phyloP scores from a whole-genome alignment of 2,797 vertebrate species.

The Dendrocincla fuliginosa region DNA sequence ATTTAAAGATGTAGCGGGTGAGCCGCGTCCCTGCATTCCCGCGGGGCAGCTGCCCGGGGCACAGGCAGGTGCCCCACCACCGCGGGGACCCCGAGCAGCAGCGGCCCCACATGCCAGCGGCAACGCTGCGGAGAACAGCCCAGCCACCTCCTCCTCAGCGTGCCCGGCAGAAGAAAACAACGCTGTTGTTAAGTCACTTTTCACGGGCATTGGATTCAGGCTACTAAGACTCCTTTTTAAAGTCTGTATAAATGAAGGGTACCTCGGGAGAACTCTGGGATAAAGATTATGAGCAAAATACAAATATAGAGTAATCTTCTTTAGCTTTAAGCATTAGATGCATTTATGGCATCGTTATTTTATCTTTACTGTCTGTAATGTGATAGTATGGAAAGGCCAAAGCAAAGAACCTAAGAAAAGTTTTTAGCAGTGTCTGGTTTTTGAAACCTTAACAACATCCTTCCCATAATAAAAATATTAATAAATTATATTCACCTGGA shows the following conservation, averaged over 20 bases:
- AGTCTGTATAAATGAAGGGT: background rate
- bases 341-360: background rate
- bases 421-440: background rate
- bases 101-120: background rate
- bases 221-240: background rate
- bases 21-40: background rate
- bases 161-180: rapidly evolving
- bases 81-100: background rate
- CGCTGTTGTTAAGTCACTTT: background rate
- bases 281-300: background rate
- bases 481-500: background rate
- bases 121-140: rapidly evolving
- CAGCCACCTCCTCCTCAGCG: background rate
- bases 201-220: rapidly evolving
- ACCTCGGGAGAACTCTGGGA: background rate
- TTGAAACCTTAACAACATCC: no score
- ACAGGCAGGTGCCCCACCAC: no score
- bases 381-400: background rate
- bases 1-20: rapidly evolving
- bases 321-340: background rate
- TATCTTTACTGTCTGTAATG: no score
- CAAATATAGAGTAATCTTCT: background rate
- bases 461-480: background rate
- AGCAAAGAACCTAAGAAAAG: background rate
- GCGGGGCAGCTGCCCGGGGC: background rate